Base-by-base conservation (phyloP, 2,888 invertebrate species). In the Cheilosia grossa region DNA sequence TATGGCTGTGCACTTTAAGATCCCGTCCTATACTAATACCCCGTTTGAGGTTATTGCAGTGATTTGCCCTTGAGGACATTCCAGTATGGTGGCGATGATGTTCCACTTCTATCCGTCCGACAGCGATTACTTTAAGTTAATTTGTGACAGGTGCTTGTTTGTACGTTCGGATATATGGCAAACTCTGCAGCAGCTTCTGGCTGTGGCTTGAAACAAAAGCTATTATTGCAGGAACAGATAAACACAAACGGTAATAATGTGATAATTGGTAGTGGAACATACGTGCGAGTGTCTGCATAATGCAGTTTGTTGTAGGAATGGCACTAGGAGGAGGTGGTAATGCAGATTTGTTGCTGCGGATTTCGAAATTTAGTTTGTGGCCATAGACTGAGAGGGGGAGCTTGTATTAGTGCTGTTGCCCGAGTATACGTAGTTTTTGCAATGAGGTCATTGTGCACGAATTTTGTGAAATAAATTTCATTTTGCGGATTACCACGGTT, bases 61-160 rank as follows among this genome's bases (percentile, higher is more conserved):
- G 80, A 67, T 67, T 67, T 56, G 67, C 67, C 74, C 67, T 21
- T 40, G 17, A 67, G 74, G 74, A 54, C 19, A 53, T 47, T 19
- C 19, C 19, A 17, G 58, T n/a, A n/a, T 64, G 33, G 30, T 51
- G 64, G 66, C 27, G 42, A 37, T 51, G 72, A 70, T 79, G 61
- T 59, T 15, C 61, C 49, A 59, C 54, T 61, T 73, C 61, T 27
- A 56, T 33, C 9, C 72, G 40, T 67, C 66, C 66, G 58, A 61
- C 53, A 80, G 63, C 81, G 67, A 81, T 81, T 81, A 81, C 75
- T 81, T 81, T 49, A 33, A 67, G 67, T 75, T 81, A 80, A 81
- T 81, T 61, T 69, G 51, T 69, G 80, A 17, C 80, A 80, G 80
- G 67, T 80, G 67, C 42, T 53, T 74, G 10, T 61, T 47, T 51